A percentile compares a stretch with the other conserved stretches of the same genome.
These are phyloP conservation scores for Percopsis omiscomaycus DNA, from an alignment of 2,797 vertebrate species.

Conservation along the genomic window DNA sequence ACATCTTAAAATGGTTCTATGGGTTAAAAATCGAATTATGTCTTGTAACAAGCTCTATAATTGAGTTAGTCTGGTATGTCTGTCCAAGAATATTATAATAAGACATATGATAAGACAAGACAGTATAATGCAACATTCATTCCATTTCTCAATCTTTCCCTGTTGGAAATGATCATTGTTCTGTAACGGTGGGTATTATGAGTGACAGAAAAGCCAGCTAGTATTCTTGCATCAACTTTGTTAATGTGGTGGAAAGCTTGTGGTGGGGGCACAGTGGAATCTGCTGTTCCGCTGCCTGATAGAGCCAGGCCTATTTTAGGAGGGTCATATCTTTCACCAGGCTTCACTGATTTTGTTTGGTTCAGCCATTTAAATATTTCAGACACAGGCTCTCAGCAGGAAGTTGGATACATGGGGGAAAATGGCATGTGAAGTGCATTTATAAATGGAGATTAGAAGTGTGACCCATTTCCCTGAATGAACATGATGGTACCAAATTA, in stretches of 20 bases:
- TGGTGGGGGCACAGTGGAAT: slow-evolving; percentile 24
- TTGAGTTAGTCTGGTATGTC: no score
- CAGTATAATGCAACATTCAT: no score
- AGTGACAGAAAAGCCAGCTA: neutral
- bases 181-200: no score
- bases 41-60: no score
- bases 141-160: no score
- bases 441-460: neutral
- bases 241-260: slow-evolving; percentile 18
- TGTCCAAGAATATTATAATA: no score
- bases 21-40: no score
- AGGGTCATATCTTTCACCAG: slow-evolving; percentile 29
- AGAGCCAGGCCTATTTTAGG: slow-evolving; percentile 53
- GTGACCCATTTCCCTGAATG: neutral
- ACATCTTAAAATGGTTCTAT: neutral
- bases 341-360: slow-evolving; percentile 32
- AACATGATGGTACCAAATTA: no score
- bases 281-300: slow-evolving; percentile 41
- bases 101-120: no score
- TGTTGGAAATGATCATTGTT: no score
- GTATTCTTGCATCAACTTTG: neutral
- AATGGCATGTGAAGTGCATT: neutral
- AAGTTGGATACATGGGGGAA: slow-evolving; percentile 6
- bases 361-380: slow-evolving; percentile 48
- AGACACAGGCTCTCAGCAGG: slow-evolving; percentile 22